These are phyloP conservation scores for Hippocampus barbouri DNA, from an alignment of 2,113 vertebrate species.

Conservation along the genomic window DNA sequence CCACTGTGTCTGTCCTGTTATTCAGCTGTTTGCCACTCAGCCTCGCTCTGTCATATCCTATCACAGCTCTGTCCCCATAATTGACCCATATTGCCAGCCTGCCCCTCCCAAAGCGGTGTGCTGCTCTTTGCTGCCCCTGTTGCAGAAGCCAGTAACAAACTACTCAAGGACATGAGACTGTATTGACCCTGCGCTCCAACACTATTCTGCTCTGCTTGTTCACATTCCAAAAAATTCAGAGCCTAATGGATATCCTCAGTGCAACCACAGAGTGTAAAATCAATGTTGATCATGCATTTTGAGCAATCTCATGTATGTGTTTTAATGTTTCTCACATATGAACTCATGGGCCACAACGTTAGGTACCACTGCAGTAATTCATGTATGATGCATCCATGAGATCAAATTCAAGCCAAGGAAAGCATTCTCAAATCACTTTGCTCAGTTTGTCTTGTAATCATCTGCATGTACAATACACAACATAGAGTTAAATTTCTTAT, in stretches of 20 bases:
- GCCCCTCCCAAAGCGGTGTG: conserved; percentile 37
- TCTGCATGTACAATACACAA: too few species aligned
- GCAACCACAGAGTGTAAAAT: neutral
- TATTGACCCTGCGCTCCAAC: neutral
- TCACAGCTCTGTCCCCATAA: conserved; percentile 35
- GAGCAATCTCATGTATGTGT: neutral
- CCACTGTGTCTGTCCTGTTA: conserved; percentile 15
- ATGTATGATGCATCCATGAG: neutral
- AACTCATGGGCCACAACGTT: neutral
- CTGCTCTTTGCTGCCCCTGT: conserved; percentile 41
- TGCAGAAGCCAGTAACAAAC: conserved; percentile 10
- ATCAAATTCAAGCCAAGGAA: neutral
- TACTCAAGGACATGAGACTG: conserved; percentile 19
- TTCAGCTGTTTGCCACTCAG: conserved; percentile 36
- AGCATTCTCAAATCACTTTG: neutral
- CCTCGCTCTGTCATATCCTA: conserved; percentile 32
- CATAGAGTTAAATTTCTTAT: too few species aligned
- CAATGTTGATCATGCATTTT: neutral
- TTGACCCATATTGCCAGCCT: conserved; percentile 44
- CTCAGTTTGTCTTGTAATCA: neutral
- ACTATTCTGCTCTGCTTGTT: conserved; percentile 8
- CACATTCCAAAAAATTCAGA: conserved; percentile 10
- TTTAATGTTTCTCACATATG: neutral
- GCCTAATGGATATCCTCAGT: neutral
- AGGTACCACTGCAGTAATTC: neutral